Base-by-base conservation (phyloP, 2,888 invertebrate genomes). In the Phyllotreta cruciferae region DNA sequence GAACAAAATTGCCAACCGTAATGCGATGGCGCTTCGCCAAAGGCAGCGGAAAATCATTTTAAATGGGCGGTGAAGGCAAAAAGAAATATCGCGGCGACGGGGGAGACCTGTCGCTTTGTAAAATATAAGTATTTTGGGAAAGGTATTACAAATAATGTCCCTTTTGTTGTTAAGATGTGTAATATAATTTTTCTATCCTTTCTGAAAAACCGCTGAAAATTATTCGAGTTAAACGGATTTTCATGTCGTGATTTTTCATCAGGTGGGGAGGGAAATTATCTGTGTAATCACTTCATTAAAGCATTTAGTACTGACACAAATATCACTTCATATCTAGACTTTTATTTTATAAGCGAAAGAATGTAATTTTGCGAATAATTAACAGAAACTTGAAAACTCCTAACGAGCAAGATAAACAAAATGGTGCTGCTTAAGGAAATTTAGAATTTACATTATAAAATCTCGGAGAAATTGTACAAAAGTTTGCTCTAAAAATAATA, bases 1-100 rank as follows among this genome's bases (percentile, higher is more conserved):
- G 50, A 64, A 58, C 56, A 37, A 66, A 66, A 66, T 66, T 66
- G 64, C 62, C 50, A 54, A 49, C 62, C 45, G 49, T 56, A 56
- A 52, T 62, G 50, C 41, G 47, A 36, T 57, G 47, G 24, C 52
- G 52, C 52, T 52, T 52, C 52, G 52, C 52, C 52, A 52, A 52
- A 50, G 56, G 42, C 62, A 38, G 45, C 55, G 39, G 60, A 38
- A 39, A 41, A 55, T 54, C 57, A 50, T 52, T 52, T 52, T 52
- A 37, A 52, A 52, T 52, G 37, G 52, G 52, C 52, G 52, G 52
- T 52, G 52, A 52, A 37, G 52, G 37, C 37, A 37, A 52, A 49
- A 52, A 52, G 37, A 52, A 52, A 52, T 52, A 52, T 52, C 38
- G 52, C 52, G 11, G 38, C 52, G 38, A 52, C 52, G 37, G 38